Evolutionary conservation across 2,888 invertebrate genomes (phyloP).

Genomic region (Phalera bucephala): DNA sequence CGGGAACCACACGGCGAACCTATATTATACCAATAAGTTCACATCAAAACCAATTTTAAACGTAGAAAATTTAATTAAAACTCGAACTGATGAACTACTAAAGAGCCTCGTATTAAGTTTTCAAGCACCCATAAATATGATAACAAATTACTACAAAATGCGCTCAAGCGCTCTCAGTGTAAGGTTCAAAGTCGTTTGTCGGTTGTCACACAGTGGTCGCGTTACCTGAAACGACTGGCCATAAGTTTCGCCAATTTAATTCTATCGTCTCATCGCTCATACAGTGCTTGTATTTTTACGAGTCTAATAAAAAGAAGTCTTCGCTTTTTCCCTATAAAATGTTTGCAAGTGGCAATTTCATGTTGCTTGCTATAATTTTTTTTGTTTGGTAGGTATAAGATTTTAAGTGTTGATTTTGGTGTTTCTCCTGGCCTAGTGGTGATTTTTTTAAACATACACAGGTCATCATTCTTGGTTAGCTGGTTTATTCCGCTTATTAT

Average conservation of each 20-base stretch:
- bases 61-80: conserved; percentile 26
- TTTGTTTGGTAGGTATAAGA: too few species aligned
- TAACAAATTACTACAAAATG: conserved; percentile 11
- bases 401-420: too few species aligned
- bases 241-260: conserved; percentile 56
- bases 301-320: conserved; percentile 38
- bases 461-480: too few species aligned
- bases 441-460: neutral
- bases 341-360: conserved; percentile 7
- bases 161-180: conserved; percentile 14
- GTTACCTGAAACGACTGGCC: conserved; percentile 53
- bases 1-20: too few species aligned
- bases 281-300: conserved; percentile 38
- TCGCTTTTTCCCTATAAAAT: conserved; percentile 5
- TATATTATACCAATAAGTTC: too few species aligned
- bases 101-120: conserved; percentile 24
- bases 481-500: too few species aligned
- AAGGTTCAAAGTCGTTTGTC: conserved; percentile 28
- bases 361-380: conserved; percentile 1
- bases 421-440: neutral
- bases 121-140: conserved; percentile 33
- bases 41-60: too few species aligned
- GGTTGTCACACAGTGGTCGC: conserved; percentile 28
- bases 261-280: conserved; percentile 49
- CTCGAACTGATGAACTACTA: conserved; percentile 29